Base-by-base conservation (phyloP, 92 coral and sea anemone species). In the Palythoa heliodiscus region DNA sequence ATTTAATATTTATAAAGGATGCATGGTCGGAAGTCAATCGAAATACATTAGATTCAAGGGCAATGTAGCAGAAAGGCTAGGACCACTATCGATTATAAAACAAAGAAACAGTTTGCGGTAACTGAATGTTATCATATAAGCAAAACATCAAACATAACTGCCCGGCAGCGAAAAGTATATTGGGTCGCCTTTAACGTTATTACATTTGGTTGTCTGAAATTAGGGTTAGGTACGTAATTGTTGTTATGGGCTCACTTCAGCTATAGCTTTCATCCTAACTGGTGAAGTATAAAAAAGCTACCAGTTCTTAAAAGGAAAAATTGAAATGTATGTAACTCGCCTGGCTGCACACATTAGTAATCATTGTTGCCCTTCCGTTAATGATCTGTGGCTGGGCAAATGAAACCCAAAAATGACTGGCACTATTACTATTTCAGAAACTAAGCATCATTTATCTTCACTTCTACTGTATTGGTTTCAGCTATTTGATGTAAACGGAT, bases 31-130 rank as follows among this genome's bases (percentile, higher is more conserved):
- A 80, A 80, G 48, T 22, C 57, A 19, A 80, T 35, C 22, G 24
- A 35, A 58, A 64, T 23, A 24, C 35, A 64, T 4, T 48, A n/a
- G 16, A 52, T 19, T 20, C 60, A 24, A 52, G 20, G 38, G 43
- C 40, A 29, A 12, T 40, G 48, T n/a, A 19, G 52, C 54, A 25
- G 38, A 61, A 24, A 20, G 70, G 39, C 12, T 64, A n/a, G 20
- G 35, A 53, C 17, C 70, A 14, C 52, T 58, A 23, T 64, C 74
- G 53, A 63, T 80, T 53, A 66, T 10, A 80, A 66, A 29, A 80
- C 84, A 80, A 80, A 80, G 70, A 58, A 43, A 55, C 58, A 48
- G 74, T 80, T 80, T 66, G 73, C 63, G 74, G 71, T 39, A 19
- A 29, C 35, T 43, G 9, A 19, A 38, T 54, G 12, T 8, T 76